phyloP scores from a whole-genome alignment of 2,888 invertebrate genomes.

The Aproaerema taeniolella region DNA sequence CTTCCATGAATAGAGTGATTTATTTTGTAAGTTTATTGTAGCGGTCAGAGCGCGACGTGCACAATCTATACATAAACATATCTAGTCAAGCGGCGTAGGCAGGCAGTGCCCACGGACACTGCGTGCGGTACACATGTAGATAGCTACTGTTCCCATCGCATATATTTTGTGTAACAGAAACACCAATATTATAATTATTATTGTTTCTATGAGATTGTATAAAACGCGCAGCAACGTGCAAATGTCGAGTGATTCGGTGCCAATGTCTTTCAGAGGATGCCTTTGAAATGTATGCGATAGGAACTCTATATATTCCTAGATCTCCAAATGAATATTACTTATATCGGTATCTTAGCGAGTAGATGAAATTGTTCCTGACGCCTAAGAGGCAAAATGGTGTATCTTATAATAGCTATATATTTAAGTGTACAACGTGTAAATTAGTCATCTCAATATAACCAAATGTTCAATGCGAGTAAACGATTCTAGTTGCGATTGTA shows the following conservation, averaged over 20 bases:
- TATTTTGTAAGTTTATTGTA: constrained; percentile 63
- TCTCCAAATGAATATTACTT: constrained; percentile 48
- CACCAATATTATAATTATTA: constrained; percentile 24
- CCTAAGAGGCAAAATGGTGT: constrained; percentile 73
- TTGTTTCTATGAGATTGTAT: background rate
- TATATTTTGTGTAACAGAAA: constrained; percentile 56
- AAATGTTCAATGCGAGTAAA: constrained; percentile 76
- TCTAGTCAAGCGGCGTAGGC: constrained; percentile 74
- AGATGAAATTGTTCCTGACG: constrained; percentile 76
- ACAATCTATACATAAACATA: constrained; percentile 75
- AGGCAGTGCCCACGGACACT: constrained; percentile 15
- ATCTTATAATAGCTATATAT: constrained; percentile 51
- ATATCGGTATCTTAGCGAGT: constrained; percentile 71
- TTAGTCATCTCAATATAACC: constrained; percentile 71
- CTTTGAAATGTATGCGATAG: constrained; percentile 65
- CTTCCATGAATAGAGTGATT: constrained; percentile 58
- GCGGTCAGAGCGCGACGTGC: constrained; percentile 49
- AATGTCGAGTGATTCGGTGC: background rate
- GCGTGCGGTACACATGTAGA: constrained; percentile 39
- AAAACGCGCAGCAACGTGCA: background rate
- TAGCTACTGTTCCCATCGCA: constrained; percentile 60
- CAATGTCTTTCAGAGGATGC: constrained; percentile 21
- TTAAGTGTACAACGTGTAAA: constrained; percentile 58
- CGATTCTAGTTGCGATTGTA: constrained; percentile 75
- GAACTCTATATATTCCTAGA: constrained; percentile 47